Percentiles rank a stretch among this genome's conserved stretches.
Evolutionary conservation across 2,888 invertebrate genomes (phyloP).

Genomic region (Cheilosia urbana): DNA sequence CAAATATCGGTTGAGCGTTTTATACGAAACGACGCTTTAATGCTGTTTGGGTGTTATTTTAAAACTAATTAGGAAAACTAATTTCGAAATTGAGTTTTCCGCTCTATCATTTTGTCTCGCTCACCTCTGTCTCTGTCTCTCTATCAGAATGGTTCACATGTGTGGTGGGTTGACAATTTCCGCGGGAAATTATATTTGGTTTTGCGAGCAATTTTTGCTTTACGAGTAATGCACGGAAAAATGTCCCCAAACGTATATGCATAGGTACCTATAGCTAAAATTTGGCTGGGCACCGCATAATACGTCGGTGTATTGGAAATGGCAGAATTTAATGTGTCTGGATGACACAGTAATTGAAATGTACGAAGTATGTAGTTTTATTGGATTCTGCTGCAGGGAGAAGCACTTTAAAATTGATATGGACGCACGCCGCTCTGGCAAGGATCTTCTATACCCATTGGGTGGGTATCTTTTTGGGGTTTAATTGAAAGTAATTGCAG

Average conservation of each 20-base stretch:
- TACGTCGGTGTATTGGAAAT: conserved; percentile 18
- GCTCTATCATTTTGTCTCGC: conserved; percentile 18
- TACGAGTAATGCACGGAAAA: conserved; percentile 57
- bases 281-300: neutral
- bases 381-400: conserved; percentile 25
- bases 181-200: conserved; percentile 63
- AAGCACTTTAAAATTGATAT: conserved; percentile 58
- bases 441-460: conserved; percentile 3
- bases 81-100: conserved; percentile 76
- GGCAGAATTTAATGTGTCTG: conserved; percentile 70
- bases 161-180: conserved; percentile 7
- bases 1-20: conserved; percentile 50
- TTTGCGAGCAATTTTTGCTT: conserved; percentile 57
- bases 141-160: no score
- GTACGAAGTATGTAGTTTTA: conserved; percentile 56
- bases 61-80: conserved; percentile 76
- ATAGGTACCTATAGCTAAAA: neutral
- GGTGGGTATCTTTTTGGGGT: conserved; percentile 26
- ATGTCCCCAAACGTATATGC: neutral
- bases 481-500: conserved; percentile 64
- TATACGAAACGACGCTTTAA: conserved; percentile 69
- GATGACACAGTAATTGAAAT: conserved; percentile 72
- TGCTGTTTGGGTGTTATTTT: conserved; percentile 75
- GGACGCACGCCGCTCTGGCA: neutral
- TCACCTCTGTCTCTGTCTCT: neutral